Evolutionary conservation across 2,888 invertebrate genomes (phyloP), one percentile per base, ranked within the genome.

Genomic region (Loripinus fragilis): DNA sequence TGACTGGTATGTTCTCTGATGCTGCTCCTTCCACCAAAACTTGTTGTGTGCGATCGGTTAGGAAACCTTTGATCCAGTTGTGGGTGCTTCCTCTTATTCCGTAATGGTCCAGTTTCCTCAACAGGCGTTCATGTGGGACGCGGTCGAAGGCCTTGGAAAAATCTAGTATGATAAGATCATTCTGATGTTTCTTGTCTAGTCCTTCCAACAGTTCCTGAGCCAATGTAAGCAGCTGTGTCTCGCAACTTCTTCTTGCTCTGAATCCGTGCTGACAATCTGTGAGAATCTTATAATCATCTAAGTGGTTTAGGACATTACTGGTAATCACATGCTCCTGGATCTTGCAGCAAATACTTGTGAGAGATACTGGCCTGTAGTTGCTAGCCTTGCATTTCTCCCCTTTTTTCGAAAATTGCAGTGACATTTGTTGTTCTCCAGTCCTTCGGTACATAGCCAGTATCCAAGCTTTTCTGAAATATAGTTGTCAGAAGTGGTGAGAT

Each of bases 181-280:
- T 38, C 42, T 71, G 71, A 71, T 8, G 38, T 12, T 38, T 38
- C 38, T 38, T 38, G 5, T 38, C 38, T 12, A 12, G 60, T 20
- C 60, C 48, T 10, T 5, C 5, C n/a, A 48, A 3, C 17, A 48
- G 48, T 23, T 48, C 48, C 5, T 48, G 5, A 20, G 28, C 17
- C 25, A 60, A 42, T 33, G 73, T 71, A n/a, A 71, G 38, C 2
- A 38, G 45, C 28, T 55, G 64, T 20, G 64, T 71, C 25, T 71
- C 71, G 42, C 71, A 71, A 25, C 71, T 64, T 35, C 64, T 38
- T n/a, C 60, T 33, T n/a, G 71, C 64, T 41, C 71, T 48, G 60
- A 71, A 71, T 23, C 71, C 41, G n/a, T 60, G 42, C 25, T 71
- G 64, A 64, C 64, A 71, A 23, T 60, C 64, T 33, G 60, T 71